Conservation (phyloP, 2,113 vertebrate genomes). For the Pelmatolapia mariae region DNA sequence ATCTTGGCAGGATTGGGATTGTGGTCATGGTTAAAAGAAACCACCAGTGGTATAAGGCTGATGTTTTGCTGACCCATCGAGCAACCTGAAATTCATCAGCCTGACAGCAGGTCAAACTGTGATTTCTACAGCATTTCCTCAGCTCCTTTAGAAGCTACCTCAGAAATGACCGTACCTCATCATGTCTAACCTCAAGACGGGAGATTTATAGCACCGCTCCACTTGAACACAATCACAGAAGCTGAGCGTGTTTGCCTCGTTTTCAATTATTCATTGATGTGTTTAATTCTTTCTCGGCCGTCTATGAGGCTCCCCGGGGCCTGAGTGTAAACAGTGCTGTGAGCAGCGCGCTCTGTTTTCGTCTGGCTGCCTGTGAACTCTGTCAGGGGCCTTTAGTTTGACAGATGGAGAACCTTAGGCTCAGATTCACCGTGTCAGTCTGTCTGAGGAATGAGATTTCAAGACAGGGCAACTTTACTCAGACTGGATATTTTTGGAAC, state of each 20-base stretch:
- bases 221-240: not conserved
- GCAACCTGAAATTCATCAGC: not conserved
- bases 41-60: not conserved
- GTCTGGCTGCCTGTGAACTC: constrained; percentile 22
- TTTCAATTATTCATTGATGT: not conserved
- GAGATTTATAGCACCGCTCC: not conserved
- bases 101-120: not conserved
- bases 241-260: not conserved
- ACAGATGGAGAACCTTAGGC: constrained; percentile 36
- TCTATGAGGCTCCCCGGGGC: not conserved
- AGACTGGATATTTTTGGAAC: constrained; percentile 7
- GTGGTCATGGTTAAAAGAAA: not conserved
- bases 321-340: not conserved
- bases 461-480: not conserved
- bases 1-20: not conserved
- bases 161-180: not conserved
- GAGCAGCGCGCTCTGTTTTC: not conserved
- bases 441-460: constrained; percentile 1
- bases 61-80: not conserved
- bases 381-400: constrained; percentile 16
- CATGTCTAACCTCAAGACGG: not conserved
- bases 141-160: not conserved
- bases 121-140: not conserved
- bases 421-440: constrained; percentile 1
- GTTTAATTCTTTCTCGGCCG: not conserved